Evolutionary conservation across 2,113 vertebrate species (phyloP).

Genomic region (Scomber colias): DNA sequence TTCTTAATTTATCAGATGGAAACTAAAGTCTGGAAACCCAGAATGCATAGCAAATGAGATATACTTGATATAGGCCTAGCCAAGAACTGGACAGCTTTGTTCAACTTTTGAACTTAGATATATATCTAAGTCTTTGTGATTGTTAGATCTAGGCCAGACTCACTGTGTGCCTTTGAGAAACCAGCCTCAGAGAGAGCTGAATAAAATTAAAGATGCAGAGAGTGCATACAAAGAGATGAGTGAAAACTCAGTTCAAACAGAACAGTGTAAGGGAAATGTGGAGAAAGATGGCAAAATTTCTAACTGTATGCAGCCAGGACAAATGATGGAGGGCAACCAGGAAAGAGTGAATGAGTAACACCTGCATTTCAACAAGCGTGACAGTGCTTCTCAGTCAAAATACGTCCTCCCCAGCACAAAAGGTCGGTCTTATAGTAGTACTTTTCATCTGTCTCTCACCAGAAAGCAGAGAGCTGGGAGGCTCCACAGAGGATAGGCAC

Average conservation of each 20-base stretch:
- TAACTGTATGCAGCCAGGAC: slow-evolving; percentile 6
- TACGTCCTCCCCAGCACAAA: neutral
- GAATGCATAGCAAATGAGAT: neutral
- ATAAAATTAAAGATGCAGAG: slow-evolving; percentile 24
- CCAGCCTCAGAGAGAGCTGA: neutral
- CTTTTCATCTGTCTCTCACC: neutral
- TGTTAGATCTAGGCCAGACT: neutral
- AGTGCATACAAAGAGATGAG: slow-evolving; percentile 8
- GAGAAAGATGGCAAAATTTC: slow-evolving; percentile 10
- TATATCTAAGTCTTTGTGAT: neutral
- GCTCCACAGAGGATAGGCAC: neutral
- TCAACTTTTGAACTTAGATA: slow-evolving; percentile 10
- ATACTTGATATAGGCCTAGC: too few species aligned
- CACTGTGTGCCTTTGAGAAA: neutral
- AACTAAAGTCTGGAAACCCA: neutral
- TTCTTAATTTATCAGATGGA: neutral
- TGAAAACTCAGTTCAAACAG: slow-evolving; percentile 5
- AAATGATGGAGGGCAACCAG: slow-evolving; percentile 22
- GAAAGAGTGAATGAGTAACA: slow-evolving; percentile 25
- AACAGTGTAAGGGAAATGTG: slow-evolving; percentile 4
- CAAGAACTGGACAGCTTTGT: neutral
- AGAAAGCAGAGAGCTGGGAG: neutral
- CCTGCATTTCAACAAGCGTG: slow-evolving; percentile 8
- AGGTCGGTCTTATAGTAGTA: neutral
- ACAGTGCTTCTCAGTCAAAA: neutral